Percentiles rank a stretch among this genome's conserved stretches.
These are phyloP conservation scores for Elysia crispata DNA, from an alignment of 2,888 invertebrate genomes.

Conservation along the genomic window DNA sequence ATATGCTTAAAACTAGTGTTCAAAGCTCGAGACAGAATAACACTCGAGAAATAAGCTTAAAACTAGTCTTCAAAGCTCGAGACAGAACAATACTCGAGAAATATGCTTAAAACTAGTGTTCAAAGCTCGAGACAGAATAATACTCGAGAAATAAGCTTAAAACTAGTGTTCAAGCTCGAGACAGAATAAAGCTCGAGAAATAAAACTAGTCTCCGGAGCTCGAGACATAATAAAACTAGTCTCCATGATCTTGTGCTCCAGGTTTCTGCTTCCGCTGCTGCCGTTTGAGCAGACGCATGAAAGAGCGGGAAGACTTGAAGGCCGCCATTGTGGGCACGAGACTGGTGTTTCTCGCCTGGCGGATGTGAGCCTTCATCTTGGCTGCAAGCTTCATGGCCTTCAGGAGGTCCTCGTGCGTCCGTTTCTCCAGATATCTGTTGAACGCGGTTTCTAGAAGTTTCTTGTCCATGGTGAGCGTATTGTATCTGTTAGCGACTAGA, in stretches of 20 bases:
- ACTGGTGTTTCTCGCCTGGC: slow-evolving; percentile 57
- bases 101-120: no score
- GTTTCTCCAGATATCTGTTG: slow-evolving; percentile 59
- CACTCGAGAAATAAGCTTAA: no score
- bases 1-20: no score
- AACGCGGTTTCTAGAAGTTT: slow-evolving; percentile 59
- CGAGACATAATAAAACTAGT: neutral
- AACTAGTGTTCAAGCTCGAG: no score
- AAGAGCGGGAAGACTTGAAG: slow-evolving; percentile 47
- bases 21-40: no score
- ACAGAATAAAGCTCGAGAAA: no score
- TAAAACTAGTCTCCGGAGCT: no score
- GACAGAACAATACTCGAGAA: no score
- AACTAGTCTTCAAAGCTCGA: no score
- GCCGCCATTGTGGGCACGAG: slow-evolving; percentile 56
- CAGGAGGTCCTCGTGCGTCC: slow-evolving; percentile 56
- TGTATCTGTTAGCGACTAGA: slow-evolving; percentile 50
- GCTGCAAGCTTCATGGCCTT: slow-evolving; percentile 61
- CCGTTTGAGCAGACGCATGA: slow-evolving; percentile 43
- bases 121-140: no score
- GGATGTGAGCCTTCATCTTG: slow-evolving; percentile 60
- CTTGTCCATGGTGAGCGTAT: slow-evolving; percentile 51
- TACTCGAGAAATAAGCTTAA: no score
- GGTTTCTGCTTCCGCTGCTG: slow-evolving; percentile 20
- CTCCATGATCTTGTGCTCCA: neutral